Evolutionary conservation across 2,113 vertebrate species (phyloP).

Genomic region (Chloebia gouldiae): DNA sequence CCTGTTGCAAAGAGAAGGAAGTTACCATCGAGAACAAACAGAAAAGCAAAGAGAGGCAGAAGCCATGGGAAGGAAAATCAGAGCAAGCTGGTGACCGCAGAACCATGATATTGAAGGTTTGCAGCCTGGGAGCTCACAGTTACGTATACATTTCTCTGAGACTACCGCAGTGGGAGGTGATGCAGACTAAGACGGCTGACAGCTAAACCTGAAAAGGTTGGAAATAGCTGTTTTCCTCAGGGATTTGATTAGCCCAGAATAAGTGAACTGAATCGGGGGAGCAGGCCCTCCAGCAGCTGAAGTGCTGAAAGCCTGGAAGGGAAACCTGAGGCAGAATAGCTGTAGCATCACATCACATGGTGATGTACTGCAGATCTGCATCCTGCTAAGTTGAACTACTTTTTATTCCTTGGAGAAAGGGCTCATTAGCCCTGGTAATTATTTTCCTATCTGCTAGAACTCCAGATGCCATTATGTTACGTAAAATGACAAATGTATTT

Average conservation of each 20-base stretch:
- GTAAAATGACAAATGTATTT: constrained; percentile 57
- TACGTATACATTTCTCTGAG: not conserved
- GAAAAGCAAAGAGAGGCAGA: not conserved
- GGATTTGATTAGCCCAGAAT: not conserved
- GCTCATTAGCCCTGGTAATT: constrained; percentile 59
- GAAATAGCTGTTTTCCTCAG: constrained; percentile 4
- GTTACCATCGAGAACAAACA: not conserved
- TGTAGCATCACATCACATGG: not conserved
- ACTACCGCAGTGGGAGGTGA: not conserved
- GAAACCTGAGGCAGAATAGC: constrained; percentile 25
- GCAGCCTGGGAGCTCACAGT: not conserved
- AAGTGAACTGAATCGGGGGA: not conserved
- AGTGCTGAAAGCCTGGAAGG: not conserved
- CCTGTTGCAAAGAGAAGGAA: not conserved
- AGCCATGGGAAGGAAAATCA: not conserved
- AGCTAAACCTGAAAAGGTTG: not conserved
- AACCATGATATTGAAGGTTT: not conserved
- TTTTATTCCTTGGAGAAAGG: constrained; percentile 31
- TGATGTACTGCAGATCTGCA: not conserved
- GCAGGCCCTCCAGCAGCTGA: not conserved
- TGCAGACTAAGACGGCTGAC: not conserved
- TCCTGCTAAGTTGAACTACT: constrained; percentile 12
- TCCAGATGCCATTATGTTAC: constrained; percentile 27
- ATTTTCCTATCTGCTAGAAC: constrained; percentile 17
- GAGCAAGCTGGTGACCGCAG: not conserved